Conservation (phyloP, 2,888 invertebrate genomes). For the Alloscopus bannaensis region DNA sequence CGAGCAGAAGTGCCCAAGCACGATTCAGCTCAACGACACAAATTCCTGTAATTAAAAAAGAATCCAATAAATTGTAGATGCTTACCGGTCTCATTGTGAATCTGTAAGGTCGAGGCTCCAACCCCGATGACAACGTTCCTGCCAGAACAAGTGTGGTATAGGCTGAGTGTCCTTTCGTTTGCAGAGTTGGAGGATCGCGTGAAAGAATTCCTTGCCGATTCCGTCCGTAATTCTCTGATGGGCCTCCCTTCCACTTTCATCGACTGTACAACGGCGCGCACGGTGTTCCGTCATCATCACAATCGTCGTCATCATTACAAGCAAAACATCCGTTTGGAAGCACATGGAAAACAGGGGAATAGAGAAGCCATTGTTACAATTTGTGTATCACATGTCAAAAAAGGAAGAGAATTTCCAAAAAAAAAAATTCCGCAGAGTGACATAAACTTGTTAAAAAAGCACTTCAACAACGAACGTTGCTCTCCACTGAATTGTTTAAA, state of each 20-base stretch:
- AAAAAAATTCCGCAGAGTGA: slow-evolving; percentile 9
- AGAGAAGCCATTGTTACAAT: slow-evolving; percentile 47
- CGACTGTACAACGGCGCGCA: slow-evolving; percentile 60
- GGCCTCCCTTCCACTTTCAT: slow-evolving; percentile 69
- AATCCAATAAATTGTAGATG: too few relatives aligned
- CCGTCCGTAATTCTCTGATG: slow-evolving; percentile 53
- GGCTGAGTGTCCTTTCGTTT: slow-evolving; percentile 63
- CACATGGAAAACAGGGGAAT: slow-evolving; percentile 40
- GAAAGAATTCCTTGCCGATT: slow-evolving; percentile 56
- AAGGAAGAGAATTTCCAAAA: slow-evolving; percentile 22
- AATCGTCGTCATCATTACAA: too few relatives aligned
- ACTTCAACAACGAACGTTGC: slow-evolving; percentile 1
- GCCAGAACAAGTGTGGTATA: slow-evolving; percentile 68
- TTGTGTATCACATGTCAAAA: slow-evolving; percentile 43
- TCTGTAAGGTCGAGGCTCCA: too few relatives aligned
- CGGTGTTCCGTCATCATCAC: slow-evolving; percentile 9
- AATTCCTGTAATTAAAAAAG: too few relatives aligned
- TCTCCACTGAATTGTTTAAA: too few relatives aligned
- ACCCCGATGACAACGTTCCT: slow-evolving; percentile 61
- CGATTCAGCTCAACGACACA: too few relatives aligned
- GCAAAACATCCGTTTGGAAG: too few relatives aligned
- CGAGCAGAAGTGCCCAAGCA: too few relatives aligned
- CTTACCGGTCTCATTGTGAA: slow-evolving; percentile 68
- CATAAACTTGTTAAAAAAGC: background rate
- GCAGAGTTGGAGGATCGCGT: background rate